A percentile compares a stretch with the other conserved stretches of the same genome.
phyloP scores from a whole-genome alignment of 2,797 vertebrate genomes.

The Telmatherina bonti region DNA sequence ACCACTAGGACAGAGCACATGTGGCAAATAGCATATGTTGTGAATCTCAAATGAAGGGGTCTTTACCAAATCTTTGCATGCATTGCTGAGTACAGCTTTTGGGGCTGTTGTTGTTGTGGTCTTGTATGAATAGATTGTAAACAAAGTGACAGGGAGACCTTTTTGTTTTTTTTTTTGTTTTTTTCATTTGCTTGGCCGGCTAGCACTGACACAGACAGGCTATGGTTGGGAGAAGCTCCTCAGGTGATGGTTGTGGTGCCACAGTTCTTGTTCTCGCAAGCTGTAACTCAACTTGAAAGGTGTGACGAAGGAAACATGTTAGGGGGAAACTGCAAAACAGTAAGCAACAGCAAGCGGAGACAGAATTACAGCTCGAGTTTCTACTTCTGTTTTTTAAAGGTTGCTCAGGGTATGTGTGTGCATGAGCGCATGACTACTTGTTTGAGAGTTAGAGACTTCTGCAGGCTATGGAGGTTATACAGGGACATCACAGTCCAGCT shows the following conservation, averaged over 20 bases:
- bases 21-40: conserved; percentile 66
- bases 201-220: conserved; percentile 45
- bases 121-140: conserved; percentile 55
- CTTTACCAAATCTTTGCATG: conserved; percentile 36
- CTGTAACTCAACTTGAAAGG: conserved; percentile 73
- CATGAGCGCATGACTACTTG: conserved; percentile 10
- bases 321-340: neutral
- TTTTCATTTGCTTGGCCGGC: conserved; percentile 37
- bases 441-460: conserved; percentile 49
- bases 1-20: conserved; percentile 42
- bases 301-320: conserved; percentile 59
- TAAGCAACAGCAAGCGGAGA: conserved; percentile 22
- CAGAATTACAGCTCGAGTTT: conserved; percentile 31
- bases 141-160: conserved; percentile 50
- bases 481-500: conserved; percentile 75
- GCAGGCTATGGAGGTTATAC: conserved; percentile 57
- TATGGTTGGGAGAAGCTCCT: conserved; percentile 62
- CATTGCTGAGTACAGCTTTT: conserved; percentile 47
- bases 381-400: conserved; percentile 24
- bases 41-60: conserved; percentile 37
- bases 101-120: conserved; percentile 33
- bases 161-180: conserved; percentile 40
- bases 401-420: conserved; percentile 22
- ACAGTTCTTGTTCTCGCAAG: conserved; percentile 56
- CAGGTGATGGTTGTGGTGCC: conserved; percentile 61